Conservation (phyloP, 1,140 invertebrate species). For the Diorhabda carinulata region DNA sequence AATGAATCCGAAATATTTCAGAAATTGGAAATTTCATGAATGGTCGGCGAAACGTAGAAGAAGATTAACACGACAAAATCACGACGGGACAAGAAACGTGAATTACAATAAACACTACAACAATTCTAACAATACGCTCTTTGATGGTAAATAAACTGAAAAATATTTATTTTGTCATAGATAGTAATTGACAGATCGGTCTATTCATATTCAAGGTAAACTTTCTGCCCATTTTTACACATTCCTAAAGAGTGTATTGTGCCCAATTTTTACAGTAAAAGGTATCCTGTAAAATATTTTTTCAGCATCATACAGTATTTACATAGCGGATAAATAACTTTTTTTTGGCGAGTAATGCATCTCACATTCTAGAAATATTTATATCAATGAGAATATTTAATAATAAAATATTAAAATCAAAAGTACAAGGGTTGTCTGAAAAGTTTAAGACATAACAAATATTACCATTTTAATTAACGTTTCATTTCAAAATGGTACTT, state of each 20-base stretch:
- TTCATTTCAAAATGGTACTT: too few relatives aligned
- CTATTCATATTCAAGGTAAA: neutral
- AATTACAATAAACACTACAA: neutral
- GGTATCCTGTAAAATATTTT: too few relatives aligned
- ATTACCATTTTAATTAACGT: too few relatives aligned
- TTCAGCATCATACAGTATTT: too few relatives aligned
- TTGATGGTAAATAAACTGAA: neutral
- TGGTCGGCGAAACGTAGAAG: neutral
- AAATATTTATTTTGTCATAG: slow-evolving; percentile 1
- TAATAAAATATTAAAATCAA: too few relatives aligned
- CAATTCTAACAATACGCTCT: neutral
- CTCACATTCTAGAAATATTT: too few relatives aligned
- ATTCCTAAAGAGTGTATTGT: neutral
- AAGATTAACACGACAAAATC: neutral
- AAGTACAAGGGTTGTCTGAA: too few relatives aligned
- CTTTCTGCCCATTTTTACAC: neutral
- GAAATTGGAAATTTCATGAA: neutral
- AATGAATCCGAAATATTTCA: too few relatives aligned
- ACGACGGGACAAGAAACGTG: neutral
- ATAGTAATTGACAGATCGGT: neutral
- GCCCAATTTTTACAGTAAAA: neutral
- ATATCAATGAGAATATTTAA: too few relatives aligned
- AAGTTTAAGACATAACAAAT: too few relatives aligned
- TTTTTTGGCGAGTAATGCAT: too few relatives aligned
- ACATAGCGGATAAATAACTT: too few relatives aligned